phyloP scores from a whole-genome alignment of 2,888 invertebrate genomes.

The Microctonus brassicae region DNA sequence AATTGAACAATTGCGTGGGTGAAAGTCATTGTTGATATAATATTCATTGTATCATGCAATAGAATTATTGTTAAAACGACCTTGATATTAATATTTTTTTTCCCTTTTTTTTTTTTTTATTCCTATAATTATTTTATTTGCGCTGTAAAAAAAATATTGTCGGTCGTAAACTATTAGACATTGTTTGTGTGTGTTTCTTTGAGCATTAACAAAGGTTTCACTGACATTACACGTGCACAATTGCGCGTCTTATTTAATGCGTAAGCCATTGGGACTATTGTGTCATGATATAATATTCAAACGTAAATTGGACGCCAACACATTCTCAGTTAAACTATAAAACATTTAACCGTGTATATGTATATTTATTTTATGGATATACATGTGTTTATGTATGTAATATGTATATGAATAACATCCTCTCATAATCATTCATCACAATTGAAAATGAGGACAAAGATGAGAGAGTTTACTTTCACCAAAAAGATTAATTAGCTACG shows the following conservation, averaged over 20 bases:
- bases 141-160: background rate
- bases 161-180: background rate
- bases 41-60: background rate
- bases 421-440: conserved; percentile 25
- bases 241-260: conserved; percentile 16
- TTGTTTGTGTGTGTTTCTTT: conserved; percentile 47
- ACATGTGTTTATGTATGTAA: background rate
- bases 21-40: background rate
- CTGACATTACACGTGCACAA: conserved; percentile 14
- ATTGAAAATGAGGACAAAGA: conserved; percentile 27
- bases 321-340: background rate
- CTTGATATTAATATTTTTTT: background rate
- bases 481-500: conserved; percentile 64
- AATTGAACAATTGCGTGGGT: background rate
- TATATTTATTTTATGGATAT: background rate
- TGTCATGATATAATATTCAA: background rate
- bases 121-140: background rate
- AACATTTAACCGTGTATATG: background rate
- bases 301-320: conserved; percentile 1
- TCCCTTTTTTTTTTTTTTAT: background rate
- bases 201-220: conserved; percentile 56
- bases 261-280: background rate
- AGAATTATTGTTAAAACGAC: background rate
- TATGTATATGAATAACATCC: conserved; percentile 24
- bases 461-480: conserved; percentile 50